Evolutionary conservation across 2,113 vertebrate genomes (phyloP), one percentile per base, ranked within the genome.

Genomic region (Columbina picui): DNA sequence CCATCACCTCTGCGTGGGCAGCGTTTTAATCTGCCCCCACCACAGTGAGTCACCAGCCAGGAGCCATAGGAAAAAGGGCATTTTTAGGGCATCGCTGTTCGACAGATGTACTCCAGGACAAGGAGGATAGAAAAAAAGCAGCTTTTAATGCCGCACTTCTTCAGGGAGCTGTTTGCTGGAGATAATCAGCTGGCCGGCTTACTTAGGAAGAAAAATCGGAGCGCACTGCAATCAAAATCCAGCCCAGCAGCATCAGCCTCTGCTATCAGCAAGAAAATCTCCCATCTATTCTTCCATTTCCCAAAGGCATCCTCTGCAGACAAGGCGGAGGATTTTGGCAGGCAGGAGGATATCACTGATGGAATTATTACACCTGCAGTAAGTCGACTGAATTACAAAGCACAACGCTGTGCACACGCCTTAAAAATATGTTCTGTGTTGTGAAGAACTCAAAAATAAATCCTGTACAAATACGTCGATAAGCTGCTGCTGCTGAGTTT

Each of bases 31-130:
- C 36, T 67, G 52, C 38, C 30, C 6, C 52, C 60, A 56, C 73
- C 64, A 29, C 47, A 7, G 76, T 3, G 68, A 87, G 60, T 9
- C 73, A 52, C 25, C 1, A 38, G 23, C 21, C 75, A 56, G 85
- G 74, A 67, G 64, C 26, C 69, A 65, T 45, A 87, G 81, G 55
- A 49, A 89, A 88, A 96, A 88, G 71, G 79, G 71, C 76, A 88
- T 49, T 95, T 85, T 94, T 11, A 61, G 91, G 89, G 71, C 89
- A 86, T 2, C 0, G 5, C 53, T 38, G 27, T 16, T 45, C 1
- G 2, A 36, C 9, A 61, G 55, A 18, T 10, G 53, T 21, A 23
- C 34, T 7, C 22, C 55, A 52, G 32, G 34, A 30, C 25, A 36
- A 57, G 14, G 19, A 65, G 21, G 26, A 34, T 1, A 32, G 50